phyloP scores from a whole-genome alignment of 35 echinoderm and acorn worm species.

The Heliocidaris erythrogramma region DNA sequence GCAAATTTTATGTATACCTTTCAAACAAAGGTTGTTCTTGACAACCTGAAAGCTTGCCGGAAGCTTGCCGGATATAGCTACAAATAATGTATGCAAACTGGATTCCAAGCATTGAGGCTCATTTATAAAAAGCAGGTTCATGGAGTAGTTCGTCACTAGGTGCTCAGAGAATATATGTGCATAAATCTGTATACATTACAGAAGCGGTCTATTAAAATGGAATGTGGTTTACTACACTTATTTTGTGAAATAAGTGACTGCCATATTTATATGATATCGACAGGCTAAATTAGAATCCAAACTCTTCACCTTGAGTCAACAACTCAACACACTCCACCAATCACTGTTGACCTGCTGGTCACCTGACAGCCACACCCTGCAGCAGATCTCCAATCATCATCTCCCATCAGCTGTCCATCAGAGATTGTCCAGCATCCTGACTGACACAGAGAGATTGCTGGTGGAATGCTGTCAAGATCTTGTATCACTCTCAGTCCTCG shows the following conservation, averaged over 20 bases:
- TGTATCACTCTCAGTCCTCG: conserved; percentile 72
- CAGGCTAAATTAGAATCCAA: conserved; percentile 96
- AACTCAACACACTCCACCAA: conserved; percentile 70
- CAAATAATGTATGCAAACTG: no score
- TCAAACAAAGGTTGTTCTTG: no score
- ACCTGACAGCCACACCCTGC: conserved; percentile 43
- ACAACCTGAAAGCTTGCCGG: no score
- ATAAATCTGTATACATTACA: no score
- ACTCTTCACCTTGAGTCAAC: conserved; percentile 76
- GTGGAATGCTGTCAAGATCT: conserved; percentile 77
- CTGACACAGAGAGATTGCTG: conserved; percentile 51
- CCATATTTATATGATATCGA: not conserved
- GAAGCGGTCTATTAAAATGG: conserved; percentile 17
- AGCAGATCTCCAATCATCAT: conserved; percentile 45
- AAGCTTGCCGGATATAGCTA: no score
- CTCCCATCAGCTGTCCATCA: conserved; percentile 54
- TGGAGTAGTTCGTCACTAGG: no score
- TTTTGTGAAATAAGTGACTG: not conserved
- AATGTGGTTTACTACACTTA: no score
- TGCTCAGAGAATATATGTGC: no score
- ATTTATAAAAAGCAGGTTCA: no score
- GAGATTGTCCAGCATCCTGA: conserved; percentile 63
- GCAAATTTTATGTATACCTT: no score
- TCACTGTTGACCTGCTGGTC: conserved; percentile 62
- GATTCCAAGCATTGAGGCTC: no score